A percentile compares a stretch with the other conserved stretches of the same genome.
phyloP scores from a whole-genome alignment of 2,113 vertebrate species.

The Neolamprologus ventralis region DNA sequence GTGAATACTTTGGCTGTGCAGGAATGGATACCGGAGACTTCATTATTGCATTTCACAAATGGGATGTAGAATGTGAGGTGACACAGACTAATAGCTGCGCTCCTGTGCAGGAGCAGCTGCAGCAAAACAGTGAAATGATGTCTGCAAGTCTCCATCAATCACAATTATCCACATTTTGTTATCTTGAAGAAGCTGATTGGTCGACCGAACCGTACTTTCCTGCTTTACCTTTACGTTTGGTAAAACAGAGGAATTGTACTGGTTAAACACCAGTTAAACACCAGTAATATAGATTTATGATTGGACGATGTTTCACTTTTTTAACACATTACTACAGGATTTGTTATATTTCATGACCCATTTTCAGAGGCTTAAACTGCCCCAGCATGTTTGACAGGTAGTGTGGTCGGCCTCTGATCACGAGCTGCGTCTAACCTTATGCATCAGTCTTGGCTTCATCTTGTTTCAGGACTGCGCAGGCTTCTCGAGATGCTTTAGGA shows the following conservation, averaged over 20 bases:
- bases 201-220: neutral
- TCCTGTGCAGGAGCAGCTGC: conserved; percentile 56
- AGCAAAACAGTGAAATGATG: conserved; percentile 58
- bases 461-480: neutral
- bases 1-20: neutral
- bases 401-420: neutral
- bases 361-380: neutral
- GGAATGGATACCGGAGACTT: conserved; percentile 13
- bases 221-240: neutral
- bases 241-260: neutral
- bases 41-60: conserved; percentile 60
- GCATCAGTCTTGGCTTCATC: neutral
- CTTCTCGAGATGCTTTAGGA: neutral
- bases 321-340: neutral
- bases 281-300: neutral
- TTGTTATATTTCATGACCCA: neutral
- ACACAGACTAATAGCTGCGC: conserved; percentile 61
- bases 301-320: neutral
- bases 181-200: conserved; percentile 34
- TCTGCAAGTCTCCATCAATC: conserved; percentile 53
- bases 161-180: conserved; percentile 61
- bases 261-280: neutral
- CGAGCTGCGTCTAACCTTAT: neutral
- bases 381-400: neutral
- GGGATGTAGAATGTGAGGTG: conserved; percentile 30